Base-by-base conservation (phyloP, 2,797 vertebrate species). In the Siniperca undulata region DNA sequence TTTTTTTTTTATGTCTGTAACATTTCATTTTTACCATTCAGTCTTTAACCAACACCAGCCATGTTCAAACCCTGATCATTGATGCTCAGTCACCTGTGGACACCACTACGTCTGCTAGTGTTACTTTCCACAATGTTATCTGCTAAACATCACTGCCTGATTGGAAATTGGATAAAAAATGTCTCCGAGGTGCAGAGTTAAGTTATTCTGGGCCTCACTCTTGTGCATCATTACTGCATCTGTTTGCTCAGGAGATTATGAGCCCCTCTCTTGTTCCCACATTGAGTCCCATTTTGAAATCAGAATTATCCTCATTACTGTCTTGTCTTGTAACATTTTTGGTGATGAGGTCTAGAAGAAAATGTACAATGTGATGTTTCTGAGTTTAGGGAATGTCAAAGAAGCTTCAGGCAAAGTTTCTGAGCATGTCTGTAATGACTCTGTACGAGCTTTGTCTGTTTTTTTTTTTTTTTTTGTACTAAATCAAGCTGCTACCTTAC, bases 401-500 rank as follows among this genome's bases (percentile, higher is more conserved):
- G 72, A 67, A 81, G 68, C 81, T 84, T 74, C 7, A 34, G 70
- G 64, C 53, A 70, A 60, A 66, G 58, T 75, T 88, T 87, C 75
- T 81, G 74, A 85, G 71, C 74, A 62, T 77, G 75, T 80, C 60
- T 75, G 60, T 80, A 72, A 83, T 66, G 16, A 66, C 77, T 79
- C 38, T 75, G 48, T 78, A n/a, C 40, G 36, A 83, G 42, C 48
- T 80, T 42, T 68, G 61, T 65, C 30, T 17, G 19, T 77, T 58
- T 74, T 11, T 30, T 30, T 30, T 3, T 3, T 3, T 30, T 30
- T 3, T 85, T 36, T 61, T 69, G 60, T 74, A 66, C 71, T 74
- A 61, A 87, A 86, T 83, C 64, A 64, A 80, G 62, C 87, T 84
- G 71, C 88, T 85, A 77, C 69, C 52, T 73, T 80, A 66, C 66